These are phyloP conservation scores for Cottoperca gobio DNA, from an alignment of 2,797 vertebrate species.

Conservation along the genomic window DNA sequence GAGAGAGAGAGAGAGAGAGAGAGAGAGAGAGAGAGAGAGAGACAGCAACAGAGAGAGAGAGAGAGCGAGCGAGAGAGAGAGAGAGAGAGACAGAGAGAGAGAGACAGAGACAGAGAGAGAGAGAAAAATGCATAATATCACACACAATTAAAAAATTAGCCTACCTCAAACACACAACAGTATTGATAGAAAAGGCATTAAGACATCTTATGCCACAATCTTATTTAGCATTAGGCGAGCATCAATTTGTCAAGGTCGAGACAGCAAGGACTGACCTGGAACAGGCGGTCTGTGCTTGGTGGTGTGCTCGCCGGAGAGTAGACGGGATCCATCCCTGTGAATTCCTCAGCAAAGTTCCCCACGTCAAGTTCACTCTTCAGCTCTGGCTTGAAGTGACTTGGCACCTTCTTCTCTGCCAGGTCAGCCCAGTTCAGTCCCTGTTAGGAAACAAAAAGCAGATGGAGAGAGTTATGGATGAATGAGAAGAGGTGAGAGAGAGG, in stretches of 20 bases:
- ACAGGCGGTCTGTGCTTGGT: conserved; percentile 90
- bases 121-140: not conserved
- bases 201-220: not conserved
- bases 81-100: no score
- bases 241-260: not conserved
- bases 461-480: not conserved
- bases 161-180: not conserved
- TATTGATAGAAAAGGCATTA: not conserved
- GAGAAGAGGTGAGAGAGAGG: not conserved
- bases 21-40: no score
- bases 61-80: no score
- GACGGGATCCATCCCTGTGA: conserved; percentile 93
- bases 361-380: conserved; percentile 92
- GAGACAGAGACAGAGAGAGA: not conserved
- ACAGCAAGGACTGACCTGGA: conserved; percentile 82
- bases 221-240: not conserved
- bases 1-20: no score
- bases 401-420: conserved; percentile 87
- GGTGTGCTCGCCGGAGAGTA: conserved; percentile 93
- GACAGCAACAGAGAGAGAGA: no score
- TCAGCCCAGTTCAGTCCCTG: conserved; percentile 91
- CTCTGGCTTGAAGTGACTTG: conserved; percentile 91
- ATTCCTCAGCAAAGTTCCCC: conserved; percentile 95
- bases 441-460: conserved; percentile 4
- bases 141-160: not conserved